Evolutionary conservation across 2,113 vertebrate genomes (phyloP).

Genomic region (Crotalus viridis): DNA sequence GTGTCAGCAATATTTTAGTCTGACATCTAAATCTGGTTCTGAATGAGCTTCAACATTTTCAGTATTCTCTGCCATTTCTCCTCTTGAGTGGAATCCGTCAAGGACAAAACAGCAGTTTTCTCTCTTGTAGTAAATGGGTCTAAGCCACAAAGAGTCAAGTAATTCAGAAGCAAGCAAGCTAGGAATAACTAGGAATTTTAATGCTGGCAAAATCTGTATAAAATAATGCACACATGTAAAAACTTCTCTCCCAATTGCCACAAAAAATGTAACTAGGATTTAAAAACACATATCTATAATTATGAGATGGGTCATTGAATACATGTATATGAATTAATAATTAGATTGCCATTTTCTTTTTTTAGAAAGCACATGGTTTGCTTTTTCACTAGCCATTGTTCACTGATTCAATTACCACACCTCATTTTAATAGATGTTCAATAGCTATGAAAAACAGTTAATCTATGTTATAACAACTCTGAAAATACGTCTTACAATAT

Average conservation of each 20-base stretch:
- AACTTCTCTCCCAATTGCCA: not conserved
- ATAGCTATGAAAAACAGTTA: constrained; percentile 43
- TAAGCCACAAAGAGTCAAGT: not conserved
- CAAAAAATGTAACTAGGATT: not conserved
- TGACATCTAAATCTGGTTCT: not conserved
- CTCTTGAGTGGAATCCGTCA: not conserved
- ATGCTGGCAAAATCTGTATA: not conserved
- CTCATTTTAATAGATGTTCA: constrained; percentile 68
- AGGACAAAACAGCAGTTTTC: not conserved
- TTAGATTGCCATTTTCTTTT: constrained; percentile 3
- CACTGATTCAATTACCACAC: constrained; percentile 59
- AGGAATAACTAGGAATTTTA: not conserved
- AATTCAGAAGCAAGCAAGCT: constrained; percentile 16
- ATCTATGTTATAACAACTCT: constrained; percentile 67
- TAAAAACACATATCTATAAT: not conserved
- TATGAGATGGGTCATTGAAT: not conserved
- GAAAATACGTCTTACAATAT: constrained; percentile 71
- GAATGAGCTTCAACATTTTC: not conserved
- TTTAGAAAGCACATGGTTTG: constrained; percentile 35
- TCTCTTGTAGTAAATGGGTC: not conserved
- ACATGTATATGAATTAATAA: not conserved
- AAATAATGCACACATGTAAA: not conserved
- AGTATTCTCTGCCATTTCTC: not conserved
- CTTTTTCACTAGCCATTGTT: constrained; percentile 50
- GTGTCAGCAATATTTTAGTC: not conserved